Conservation (phyloP, 64 coral and sea anemone genomes). For the Anthopleura sola region DNA sequence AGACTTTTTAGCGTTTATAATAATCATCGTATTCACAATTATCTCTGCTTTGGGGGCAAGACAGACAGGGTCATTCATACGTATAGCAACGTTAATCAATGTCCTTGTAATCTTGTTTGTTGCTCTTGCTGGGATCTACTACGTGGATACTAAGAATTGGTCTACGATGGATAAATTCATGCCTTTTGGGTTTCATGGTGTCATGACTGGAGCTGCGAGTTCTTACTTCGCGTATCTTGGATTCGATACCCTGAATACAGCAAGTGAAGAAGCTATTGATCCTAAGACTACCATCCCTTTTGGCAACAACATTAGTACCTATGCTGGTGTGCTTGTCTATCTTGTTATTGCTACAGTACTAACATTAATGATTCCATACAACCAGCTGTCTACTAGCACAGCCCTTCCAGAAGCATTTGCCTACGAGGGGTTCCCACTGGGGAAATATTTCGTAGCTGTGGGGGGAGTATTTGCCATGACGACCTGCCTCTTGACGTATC, state of each 20-base stretch:
- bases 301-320: conserved; percentile 64
- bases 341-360: conserved; percentile 63
- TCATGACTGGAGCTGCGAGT: conserved; percentile 60
- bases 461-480: conserved; percentile 85
- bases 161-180: conserved; percentile 71
- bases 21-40: conserved; percentile 45
- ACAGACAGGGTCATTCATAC: conserved; percentile 60
- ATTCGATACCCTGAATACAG: conserved; percentile 81
- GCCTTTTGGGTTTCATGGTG: conserved; percentile 69
- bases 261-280: conserved; percentile 71
- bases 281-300: conserved; percentile 55
- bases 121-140: conserved; percentile 70
- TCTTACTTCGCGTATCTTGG: conserved; percentile 86
- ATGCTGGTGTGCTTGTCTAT: conserved; percentile 70
- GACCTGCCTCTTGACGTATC: conserved; percentile 54
- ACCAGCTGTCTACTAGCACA: conserved; percentile 43
- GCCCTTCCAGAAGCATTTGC: conserved; percentile 59
- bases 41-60: conserved; percentile 50
- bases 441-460: conserved; percentile 75
- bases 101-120: conserved; percentile 63
- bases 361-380: conserved; percentile 88
- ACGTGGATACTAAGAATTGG: conserved; percentile 75
- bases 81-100: conserved; percentile 61
- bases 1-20: conserved; percentile 64
- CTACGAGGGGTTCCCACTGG: conserved; percentile 55